Evolutionary conservation across 1,140 invertebrate species (phyloP).

Genomic region (Drosophila sechellia): DNA sequence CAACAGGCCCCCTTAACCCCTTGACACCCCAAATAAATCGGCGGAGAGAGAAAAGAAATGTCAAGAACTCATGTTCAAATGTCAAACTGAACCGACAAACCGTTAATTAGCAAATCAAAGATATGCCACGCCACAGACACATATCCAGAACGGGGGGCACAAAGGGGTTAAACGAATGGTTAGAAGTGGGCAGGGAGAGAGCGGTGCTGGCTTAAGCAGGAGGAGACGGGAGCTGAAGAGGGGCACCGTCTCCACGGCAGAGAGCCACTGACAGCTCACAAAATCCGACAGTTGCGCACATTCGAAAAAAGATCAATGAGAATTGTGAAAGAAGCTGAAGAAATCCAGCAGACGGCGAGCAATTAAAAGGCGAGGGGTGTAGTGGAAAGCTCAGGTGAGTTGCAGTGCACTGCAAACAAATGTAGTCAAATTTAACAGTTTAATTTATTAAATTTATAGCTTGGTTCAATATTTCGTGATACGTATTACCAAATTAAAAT

Average conservation of each 20-base stretch:
- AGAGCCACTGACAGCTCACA: constrained; percentile 68
- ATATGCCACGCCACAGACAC: constrained; percentile 70
- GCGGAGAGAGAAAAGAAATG: constrained; percentile 47
- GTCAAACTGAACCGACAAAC: constrained; percentile 81
- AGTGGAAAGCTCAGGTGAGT: constrained; percentile 26
- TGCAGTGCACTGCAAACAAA: constrained; percentile 4
- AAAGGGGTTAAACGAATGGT: neutral
- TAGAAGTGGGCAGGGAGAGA: neutral
- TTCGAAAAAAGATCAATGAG: constrained; percentile 83
- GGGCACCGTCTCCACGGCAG: constrained; percentile 6
- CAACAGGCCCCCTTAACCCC: constrained; percentile 5
- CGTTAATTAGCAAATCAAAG: constrained; percentile 83
- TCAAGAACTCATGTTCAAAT: constrained; percentile 81
- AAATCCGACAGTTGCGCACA: constrained; percentile 81
- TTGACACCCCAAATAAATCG: constrained; percentile 15
- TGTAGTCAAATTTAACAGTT: too few relatives aligned
- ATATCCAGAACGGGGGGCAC: constrained; percentile 7
- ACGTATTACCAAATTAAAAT: neutral
- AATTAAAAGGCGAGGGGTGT: constrained; percentile 66
- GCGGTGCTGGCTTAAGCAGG: neutral
- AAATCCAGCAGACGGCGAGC: constrained; percentile 76
- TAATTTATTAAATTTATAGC: too few relatives aligned
- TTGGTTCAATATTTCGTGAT: too few relatives aligned
- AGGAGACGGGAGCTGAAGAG: neutral
- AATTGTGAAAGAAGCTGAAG: constrained; percentile 80